phyloP scores from a whole-genome alignment of 2,113 vertebrate species.

The Neogale vison region DNA sequence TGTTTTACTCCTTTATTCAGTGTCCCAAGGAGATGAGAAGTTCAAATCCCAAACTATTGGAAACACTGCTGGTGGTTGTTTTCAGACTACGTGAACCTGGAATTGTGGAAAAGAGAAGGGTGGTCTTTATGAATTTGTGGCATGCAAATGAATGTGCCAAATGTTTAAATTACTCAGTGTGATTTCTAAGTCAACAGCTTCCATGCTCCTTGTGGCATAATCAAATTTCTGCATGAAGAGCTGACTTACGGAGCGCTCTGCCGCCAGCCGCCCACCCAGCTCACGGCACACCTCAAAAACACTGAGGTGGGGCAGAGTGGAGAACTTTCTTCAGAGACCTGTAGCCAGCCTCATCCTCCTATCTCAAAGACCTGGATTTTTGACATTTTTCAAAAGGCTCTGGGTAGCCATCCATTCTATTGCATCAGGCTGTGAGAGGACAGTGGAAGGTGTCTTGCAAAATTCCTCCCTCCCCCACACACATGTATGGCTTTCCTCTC shows the following conservation, averaged over 20 bases:
- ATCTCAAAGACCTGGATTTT: background rate
- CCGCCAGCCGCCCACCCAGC: background rate
- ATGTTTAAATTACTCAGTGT: background rate
- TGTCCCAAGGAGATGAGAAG: background rate
- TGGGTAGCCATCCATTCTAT: background rate
- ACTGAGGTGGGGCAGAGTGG: background rate
- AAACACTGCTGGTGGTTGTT: background rate
- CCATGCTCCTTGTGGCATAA: background rate
- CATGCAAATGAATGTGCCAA: background rate
- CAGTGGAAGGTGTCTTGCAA: background rate
- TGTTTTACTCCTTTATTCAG: background rate
- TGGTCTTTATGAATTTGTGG: background rate
- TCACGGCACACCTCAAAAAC: background rate
- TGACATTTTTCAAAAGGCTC: background rate
- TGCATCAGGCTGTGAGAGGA: background rate
- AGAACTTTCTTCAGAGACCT: background rate
- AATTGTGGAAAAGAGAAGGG: background rate
- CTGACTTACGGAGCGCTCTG: background rate
- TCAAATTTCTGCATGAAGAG: conserved; percentile 32
- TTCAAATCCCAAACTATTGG: background rate
- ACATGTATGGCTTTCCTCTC: background rate
- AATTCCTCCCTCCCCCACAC: background rate
- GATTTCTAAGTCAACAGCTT: conserved; percentile 29
- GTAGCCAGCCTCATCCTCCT: background rate
- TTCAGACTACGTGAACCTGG: background rate